Evolutionary conservation across 2,113 vertebrate species (phyloP).

Genomic region (Pomatostomus ruficeps): DNA sequence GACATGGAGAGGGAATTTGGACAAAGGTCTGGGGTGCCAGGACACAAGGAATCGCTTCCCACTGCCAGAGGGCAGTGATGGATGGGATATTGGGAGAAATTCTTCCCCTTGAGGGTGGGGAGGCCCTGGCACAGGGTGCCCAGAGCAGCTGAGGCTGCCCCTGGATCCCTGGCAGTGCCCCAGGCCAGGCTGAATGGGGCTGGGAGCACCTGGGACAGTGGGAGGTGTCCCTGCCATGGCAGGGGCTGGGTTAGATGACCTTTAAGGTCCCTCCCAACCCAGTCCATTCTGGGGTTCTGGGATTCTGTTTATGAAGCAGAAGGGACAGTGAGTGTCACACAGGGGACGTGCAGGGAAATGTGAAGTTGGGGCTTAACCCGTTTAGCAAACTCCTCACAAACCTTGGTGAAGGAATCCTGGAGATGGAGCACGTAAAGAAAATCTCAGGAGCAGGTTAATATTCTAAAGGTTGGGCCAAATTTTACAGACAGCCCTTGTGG

Average conservation of each 20-base stretch:
- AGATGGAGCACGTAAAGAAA: not conserved
- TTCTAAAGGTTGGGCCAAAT: not conserved
- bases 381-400: not conserved
- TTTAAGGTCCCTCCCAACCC: not conserved
- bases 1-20: not conserved
- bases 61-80: not conserved
- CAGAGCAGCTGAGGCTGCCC: not conserved
- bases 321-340: fast-evolving
- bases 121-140: not conserved
- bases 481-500: fast-evolving
- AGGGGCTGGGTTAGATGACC: not conserved
- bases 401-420: not conserved
- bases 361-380: not conserved
- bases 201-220: not conserved
- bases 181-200: not conserved
- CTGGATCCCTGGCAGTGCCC: not conserved
- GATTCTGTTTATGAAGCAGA: not conserved
- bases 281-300: too few relatives aligned
- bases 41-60: not conserved
- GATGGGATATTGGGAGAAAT: not conserved
- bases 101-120: fast-evolving
- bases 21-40: not conserved
- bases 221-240: not conserved
- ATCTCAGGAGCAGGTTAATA: not conserved
- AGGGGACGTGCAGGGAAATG: not conserved